Base-by-base conservation (phyloP, 2,888 invertebrate genomes). In the Cheilosia impressa region DNA sequence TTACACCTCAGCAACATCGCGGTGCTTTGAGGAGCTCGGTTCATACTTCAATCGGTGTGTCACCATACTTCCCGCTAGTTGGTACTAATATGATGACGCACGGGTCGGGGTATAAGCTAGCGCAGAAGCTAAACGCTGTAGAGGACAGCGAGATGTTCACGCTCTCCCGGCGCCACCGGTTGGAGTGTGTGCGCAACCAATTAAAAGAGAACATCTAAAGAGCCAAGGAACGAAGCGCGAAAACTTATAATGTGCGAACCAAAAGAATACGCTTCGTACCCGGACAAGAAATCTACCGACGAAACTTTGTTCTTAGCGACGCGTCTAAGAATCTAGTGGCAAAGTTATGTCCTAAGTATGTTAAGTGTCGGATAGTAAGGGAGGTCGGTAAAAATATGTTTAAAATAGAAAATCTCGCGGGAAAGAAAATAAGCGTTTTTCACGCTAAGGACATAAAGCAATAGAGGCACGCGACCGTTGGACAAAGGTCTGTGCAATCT, bases 1-100 rank as follows among this genome's bases (percentile, higher is more conserved):
- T 1, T 73, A 0, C 68, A 83, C 24, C 13, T 87, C 6, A 73
- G 73, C 2, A 45, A 45, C 45, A 45, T 45, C 5, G 45, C 45
- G 6, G 45, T n/a, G 45, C 45, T 0, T 45, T 17, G n/a, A 45
- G 45, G n/a, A 76, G 45, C 5, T 45, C 45, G 2, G 17, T 17
- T 17, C 45, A 45, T 45, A 15, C 45, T 1, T 45, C 17, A 7
- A 45, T n/a, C 17, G 45, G 45, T 45, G 17, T 45, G 17, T 45
- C 45, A 31, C 31, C 31, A 0, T 31, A 31, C 2, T 9, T 31
- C 31, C 9, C 31, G 9, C 31, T 31, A 2, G 9, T 31, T 2
- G 31, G 31, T 9, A 31, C 31, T 2, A 9, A 31, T 31, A 31
- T 31, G 31, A 9, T 31, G 31, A 31, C 31, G 31, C 31, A 31